Percentiles rank a stretch among this genome's conserved stretches.
These are phyloP conservation scores for Harpegnathos saltator DNA, from an alignment of 1,140 invertebrate genomes.

Conservation along the genomic window DNA sequence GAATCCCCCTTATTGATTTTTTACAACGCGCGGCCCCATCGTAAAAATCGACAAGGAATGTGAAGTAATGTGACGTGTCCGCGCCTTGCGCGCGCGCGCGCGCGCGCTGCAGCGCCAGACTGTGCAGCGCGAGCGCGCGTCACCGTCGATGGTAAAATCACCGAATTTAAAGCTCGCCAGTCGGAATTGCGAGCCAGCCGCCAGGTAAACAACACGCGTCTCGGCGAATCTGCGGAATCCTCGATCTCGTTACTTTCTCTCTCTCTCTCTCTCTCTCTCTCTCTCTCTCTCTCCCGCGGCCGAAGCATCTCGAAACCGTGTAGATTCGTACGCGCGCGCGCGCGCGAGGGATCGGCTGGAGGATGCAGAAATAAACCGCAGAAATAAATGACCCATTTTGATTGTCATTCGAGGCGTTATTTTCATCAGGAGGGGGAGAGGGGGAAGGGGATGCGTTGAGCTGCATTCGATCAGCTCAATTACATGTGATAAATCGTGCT, in stretches of 20 bases:
- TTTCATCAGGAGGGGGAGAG: too few species aligned
- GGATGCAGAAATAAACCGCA: conserved; percentile 1
- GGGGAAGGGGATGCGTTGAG: too few species aligned
- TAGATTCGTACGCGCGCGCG: not conserved
- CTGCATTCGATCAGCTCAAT: too few species aligned
- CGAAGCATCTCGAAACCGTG: not conserved
- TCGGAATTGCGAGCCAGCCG: conserved; percentile 33
- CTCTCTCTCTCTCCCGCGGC: too few species aligned
- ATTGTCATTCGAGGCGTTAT: not conserved
- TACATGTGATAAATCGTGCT: too few species aligned
- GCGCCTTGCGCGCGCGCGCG: conserved; percentile 43
- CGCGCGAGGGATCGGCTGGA: not conserved
- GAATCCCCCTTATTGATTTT: conserved; percentile 70
- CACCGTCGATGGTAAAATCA: conserved; percentile 57
- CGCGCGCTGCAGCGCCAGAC: conserved; percentile 17
- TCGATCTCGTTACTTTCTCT: not conserved
- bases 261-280: too few species aligned
- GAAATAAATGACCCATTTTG: not conserved
- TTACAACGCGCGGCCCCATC: conserved; percentile 64
- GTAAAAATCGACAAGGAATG: conserved; percentile 71
- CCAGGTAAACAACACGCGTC: conserved; percentile 41
- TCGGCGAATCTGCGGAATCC: not conserved
- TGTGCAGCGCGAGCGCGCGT: not conserved
- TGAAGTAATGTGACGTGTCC: conserved; percentile 63
- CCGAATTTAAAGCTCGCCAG: conserved; percentile 64